Evolutionary conservation across 2,113 vertebrate genomes (phyloP).

Genomic region (Pardalotus punctatus): DNA sequence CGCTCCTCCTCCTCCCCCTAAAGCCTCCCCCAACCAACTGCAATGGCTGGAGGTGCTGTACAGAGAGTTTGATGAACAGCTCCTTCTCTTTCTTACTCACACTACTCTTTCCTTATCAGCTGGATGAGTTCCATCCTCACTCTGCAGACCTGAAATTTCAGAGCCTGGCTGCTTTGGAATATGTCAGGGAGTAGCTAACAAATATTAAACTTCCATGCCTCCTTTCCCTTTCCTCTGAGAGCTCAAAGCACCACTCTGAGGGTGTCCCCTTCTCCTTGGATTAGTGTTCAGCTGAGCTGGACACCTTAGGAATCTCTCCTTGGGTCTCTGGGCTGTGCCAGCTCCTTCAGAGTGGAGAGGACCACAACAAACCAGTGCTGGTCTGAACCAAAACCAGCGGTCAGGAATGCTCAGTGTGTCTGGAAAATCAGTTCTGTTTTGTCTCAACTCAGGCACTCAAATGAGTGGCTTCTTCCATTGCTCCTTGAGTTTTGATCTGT

Average conservation of each 20-base stretch:
- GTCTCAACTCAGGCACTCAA: background rate
- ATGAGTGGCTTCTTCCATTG: background rate
- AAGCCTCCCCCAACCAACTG: conserved; percentile 49
- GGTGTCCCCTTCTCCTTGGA: background rate
- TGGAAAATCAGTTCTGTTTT: background rate
- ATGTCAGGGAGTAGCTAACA: background rate
- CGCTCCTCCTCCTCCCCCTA: conserved; percentile 26
- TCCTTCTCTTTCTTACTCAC: background rate
- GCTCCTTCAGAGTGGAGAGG: background rate
- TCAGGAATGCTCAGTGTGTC: background rate
- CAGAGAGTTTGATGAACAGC: background rate
- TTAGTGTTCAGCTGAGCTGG: background rate
- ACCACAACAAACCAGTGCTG: background rate
- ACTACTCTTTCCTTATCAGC: background rate
- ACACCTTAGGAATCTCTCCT: background rate
- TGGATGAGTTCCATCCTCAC: background rate
- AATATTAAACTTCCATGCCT: background rate
- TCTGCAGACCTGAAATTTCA: background rate
- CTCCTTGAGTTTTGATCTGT: background rate
- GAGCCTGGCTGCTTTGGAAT: background rate
- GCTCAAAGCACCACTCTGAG: background rate
- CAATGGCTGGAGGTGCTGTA: conserved; percentile 8
- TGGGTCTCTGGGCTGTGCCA: background rate
- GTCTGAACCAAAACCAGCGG: background rate
- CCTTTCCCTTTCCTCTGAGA: background rate